phyloP scores from a whole-genome alignment of 2,888 invertebrate species.

The Magallana nippona region DNA sequence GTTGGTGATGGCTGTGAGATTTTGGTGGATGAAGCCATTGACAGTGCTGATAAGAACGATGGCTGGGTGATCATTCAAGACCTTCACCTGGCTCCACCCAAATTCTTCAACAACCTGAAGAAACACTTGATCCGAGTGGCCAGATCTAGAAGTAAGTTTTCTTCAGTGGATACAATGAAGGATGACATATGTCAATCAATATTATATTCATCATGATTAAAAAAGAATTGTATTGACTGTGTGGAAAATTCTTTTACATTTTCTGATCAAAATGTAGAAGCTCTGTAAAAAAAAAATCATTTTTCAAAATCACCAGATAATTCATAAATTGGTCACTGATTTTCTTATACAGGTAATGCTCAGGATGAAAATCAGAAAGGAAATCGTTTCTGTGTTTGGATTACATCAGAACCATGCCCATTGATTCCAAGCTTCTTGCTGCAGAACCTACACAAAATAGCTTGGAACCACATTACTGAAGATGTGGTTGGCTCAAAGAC shows the following conservation, averaged over 20 bases:
- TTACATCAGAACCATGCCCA: slow-evolving; percentile 71
- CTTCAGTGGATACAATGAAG: not conserved
- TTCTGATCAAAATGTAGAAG: too few relatives aligned
- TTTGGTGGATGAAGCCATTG: slow-evolving; percentile 70
- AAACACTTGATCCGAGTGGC: slow-evolving; percentile 69
- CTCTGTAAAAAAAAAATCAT: too few relatives aligned
- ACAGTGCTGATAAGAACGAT: slow-evolving; percentile 74
- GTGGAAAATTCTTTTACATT: too few relatives aligned
- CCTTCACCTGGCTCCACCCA: slow-evolving; percentile 71
- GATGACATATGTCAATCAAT: too few relatives aligned
- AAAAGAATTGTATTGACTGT: too few relatives aligned
- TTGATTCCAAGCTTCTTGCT: slow-evolving; percentile 69
- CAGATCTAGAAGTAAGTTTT: slow-evolving; percentile 59
- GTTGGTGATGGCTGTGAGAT: slow-evolving; percentile 72
- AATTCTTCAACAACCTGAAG: slow-evolving; percentile 68
- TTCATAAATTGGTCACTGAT: not conserved
- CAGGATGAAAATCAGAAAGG: slow-evolving; percentile 62
- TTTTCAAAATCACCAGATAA: too few relatives aligned
- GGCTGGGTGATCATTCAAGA: slow-evolving; percentile 77
- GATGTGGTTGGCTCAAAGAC: slow-evolving; percentile 53
- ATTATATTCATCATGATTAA: too few relatives aligned
- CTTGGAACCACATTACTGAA: slow-evolving; percentile 70
- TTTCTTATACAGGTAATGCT: slow-evolving; percentile 56
- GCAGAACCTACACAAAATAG: slow-evolving; percentile 68
- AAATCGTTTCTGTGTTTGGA: slow-evolving; percentile 74